A percentile compares a stretch with the other conserved stretches of the same genome.
Conservation (phyloP, 2,113 vertebrate genomes). For the Sterrhoptilus dennistouni region DNA sequence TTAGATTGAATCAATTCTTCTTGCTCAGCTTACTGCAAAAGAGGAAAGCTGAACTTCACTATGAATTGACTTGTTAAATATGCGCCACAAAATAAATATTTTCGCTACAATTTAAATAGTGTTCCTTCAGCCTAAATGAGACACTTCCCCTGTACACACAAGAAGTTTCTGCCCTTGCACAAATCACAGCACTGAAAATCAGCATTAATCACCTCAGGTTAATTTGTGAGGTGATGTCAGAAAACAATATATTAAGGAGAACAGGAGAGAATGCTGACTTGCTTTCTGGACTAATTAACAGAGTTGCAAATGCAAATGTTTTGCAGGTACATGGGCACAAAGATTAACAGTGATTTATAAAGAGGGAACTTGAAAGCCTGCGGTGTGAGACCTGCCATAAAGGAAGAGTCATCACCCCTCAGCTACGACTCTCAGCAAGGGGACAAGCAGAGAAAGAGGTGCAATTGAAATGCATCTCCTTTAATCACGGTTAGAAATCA, state of each 20-base stretch:
- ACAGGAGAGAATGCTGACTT: background rate
- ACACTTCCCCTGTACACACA: background rate
- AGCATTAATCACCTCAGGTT: conserved; percentile 28
- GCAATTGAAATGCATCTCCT: background rate
- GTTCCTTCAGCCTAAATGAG: conserved; percentile 8
- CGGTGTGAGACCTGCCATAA: background rate
- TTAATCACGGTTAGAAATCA: background rate
- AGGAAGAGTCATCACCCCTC: background rate
- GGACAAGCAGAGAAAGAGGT: background rate
- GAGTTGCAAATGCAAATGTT: background rate
- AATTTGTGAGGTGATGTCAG: conserved; percentile 13
- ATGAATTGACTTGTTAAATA: background rate
- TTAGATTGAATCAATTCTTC: background rate
- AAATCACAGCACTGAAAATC: background rate
- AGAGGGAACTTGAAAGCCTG: background rate
- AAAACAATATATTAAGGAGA: conserved; percentile 33
- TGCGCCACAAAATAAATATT: background rate
- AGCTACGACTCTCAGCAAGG: background rate
- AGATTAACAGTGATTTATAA: background rate
- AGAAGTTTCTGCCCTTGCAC: background rate
- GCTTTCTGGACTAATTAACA: conserved; percentile 27
- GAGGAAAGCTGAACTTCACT: background rate
- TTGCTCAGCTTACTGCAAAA: background rate
- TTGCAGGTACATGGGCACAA: background rate
- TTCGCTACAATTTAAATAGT: background rate